Base-by-base conservation (phyloP, 2,888 invertebrate genomes). In the Ormyrus rosae region DNA sequence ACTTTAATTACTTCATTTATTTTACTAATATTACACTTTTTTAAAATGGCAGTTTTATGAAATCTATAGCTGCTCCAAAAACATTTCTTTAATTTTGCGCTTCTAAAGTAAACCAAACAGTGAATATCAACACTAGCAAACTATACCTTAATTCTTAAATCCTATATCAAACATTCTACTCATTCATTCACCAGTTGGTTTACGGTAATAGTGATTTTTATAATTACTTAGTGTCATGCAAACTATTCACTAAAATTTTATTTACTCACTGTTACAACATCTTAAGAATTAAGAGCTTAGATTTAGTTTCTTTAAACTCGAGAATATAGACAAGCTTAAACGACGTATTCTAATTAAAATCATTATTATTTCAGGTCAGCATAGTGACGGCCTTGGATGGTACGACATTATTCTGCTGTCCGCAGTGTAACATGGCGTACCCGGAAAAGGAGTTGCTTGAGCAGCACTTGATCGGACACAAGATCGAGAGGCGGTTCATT, bases 381-480 rank as follows among this genome's bases (percentile, higher is more conserved):
- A 95, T 96, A 78, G 94, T 95, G 0, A 94, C 94, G 0, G 95
- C 95, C 0, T 89, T 95, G 0, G 96, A 96, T 87, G 96, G 96
- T 13, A 94, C 95, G 0, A 93, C 94, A 0, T 91, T 96, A 45
- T 96, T 93, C 91, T 96, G 96, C 90, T 96, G 96, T 88, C 96
- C 96, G 0, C 95, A 96, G 91, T 96, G 96, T 88, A 94, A 95
- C 89, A 95, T 95, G 95, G 95, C 95, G 0, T 96, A 96, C 89
- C 95, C 95, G 0, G 95, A 96, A 86, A 96, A 96, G 88, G 95
- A 95, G 83, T 92, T 95, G 85, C 91, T 96, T n/a, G 96, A 96
- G 87, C 93, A 94, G 88, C 95, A 95, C 89, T 91, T 96, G 55
- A 93, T 94, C 9, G 95, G 95, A 50, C 96, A 96, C 89, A 96